Conservation (phyloP, 2,888 invertebrate genomes). For the Mythimna impura region DNA sequence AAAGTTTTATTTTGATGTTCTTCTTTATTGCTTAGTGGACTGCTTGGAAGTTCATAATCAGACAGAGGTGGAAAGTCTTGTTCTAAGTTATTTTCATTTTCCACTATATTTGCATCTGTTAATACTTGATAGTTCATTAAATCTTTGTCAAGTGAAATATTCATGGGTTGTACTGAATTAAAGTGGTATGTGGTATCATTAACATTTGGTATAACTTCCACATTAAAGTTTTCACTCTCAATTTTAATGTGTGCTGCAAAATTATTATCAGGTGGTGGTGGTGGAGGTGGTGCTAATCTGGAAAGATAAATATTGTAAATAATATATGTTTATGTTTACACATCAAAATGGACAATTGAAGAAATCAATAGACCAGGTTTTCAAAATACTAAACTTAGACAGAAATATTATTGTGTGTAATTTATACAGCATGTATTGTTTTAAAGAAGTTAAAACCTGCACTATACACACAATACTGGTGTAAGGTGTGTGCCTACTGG, state of each 20-base stretch:
- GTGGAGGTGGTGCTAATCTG: constrained; percentile 30
- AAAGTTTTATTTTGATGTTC: constrained; percentile 10
- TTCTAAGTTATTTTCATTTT: constrained; percentile 10
- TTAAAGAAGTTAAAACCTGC: no score
- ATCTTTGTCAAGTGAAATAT: constrained; percentile 16
- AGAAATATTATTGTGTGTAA: neutral
- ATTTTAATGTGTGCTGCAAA: constrained; percentile 59
- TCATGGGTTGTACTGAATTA: constrained; percentile 7
- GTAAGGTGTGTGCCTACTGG: no score
- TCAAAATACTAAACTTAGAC: no score
- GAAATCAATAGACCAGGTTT: no score
- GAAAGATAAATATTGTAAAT: constrained; percentile 30
- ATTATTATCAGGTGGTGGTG: constrained; percentile 34
- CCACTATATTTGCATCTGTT: constrained; percentile 34
- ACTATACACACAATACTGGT: no score
- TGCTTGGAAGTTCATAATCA: constrained; percentile 10
- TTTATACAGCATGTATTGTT: neutral
- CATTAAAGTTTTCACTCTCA: constrained; percentile 52
- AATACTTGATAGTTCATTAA: constrained; percentile 32
- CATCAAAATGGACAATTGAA: no score
- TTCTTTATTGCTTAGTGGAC: neutral
- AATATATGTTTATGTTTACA: no score
- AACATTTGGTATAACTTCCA: constrained; percentile 56
- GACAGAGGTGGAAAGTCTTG: constrained; percentile 13
- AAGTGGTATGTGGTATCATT: constrained; percentile 10